A percentile compares a stretch with the other conserved stretches of the same genome.
These are phyloP conservation scores for Phania funesta DNA, from an alignment of 2,888 invertebrate species.

Conservation along the genomic window DNA sequence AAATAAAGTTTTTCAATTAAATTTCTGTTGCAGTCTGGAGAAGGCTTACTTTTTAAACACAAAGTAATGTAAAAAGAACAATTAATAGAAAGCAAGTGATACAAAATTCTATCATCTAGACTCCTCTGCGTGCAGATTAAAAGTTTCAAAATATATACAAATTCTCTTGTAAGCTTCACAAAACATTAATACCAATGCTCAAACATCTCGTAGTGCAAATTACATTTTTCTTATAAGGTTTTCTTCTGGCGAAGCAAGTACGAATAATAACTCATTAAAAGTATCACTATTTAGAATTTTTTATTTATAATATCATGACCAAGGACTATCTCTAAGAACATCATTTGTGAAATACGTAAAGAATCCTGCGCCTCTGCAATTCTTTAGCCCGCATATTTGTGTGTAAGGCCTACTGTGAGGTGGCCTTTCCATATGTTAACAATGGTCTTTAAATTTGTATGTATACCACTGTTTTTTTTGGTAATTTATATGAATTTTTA, in stretches of 20 bases:
- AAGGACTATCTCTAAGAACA: conserved; percentile 54
- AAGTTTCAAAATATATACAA: too few relatives aligned
- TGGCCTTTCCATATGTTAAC: conserved; percentile 31
- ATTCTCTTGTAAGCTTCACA: too few relatives aligned
- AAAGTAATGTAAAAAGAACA: too few relatives aligned
- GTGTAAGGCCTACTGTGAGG: too few relatives aligned
- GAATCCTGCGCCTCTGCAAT: conserved; percentile 33
- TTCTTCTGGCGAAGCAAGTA: not conserved
- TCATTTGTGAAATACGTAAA: conserved; percentile 63
- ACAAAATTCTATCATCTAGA: too few relatives aligned
- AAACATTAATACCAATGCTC: not conserved
- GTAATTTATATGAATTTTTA: conserved; percentile 33
- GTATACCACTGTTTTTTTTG: too few relatives aligned
- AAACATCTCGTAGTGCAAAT: conserved; percentile 10
- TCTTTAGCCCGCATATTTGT: not conserved
- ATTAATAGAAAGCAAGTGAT: too few relatives aligned
- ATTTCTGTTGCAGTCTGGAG: too few relatives aligned
- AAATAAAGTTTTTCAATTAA: too few relatives aligned
- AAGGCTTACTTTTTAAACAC: too few relatives aligned
- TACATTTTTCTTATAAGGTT: conserved; percentile 50
- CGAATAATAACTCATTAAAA: conserved; percentile 36
- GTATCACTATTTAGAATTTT: conserved; percentile 56
- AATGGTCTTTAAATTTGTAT: conserved; percentile 48
- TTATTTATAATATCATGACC: conserved; percentile 46
- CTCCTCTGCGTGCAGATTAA: too few relatives aligned